Base-by-base conservation (phyloP, 2,113 vertebrate genomes). In the Neolamprologus kungweensis region DNA sequence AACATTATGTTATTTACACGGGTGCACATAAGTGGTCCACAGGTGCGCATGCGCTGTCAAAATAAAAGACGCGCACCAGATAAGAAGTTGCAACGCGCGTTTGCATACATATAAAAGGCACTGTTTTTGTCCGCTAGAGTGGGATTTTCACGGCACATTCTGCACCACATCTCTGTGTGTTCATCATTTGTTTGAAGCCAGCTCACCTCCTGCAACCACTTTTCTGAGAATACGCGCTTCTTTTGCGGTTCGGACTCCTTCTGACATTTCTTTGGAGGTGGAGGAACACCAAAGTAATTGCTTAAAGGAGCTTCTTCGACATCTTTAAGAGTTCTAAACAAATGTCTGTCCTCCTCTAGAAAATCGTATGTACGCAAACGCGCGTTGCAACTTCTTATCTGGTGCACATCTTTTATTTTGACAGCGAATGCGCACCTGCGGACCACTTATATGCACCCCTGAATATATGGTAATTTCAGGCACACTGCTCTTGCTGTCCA, bases 171-270 rank as follows among this genome's bases (percentile, higher is more conserved):
- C 26, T 17, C 55, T 31, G 14, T 2, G 26, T 0, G 1, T 58
- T 58, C 55, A 58, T 58, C 26, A 58, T 1, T 58, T 31, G 55
- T 58, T 58, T 31, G 57, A 58, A 58, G 57, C 3, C 57, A 58
- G 14, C 13, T 28, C 5, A 28, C 13, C 26, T 58, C 26, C 55
- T 58, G 7, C 26, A 31, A 58, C 55, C 55, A 58, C 26, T 4
- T 58, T 31, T 31, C 13, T 0, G 5, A 31, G 14, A 16, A 58
- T 58, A 3, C 2, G 1, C 0, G 1, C 55, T 58, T 58, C 14
- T 31, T 58, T 58, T 58, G 55, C 1, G 1, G 55, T 58, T 58
- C 0, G 5, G 26, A 58, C 7, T 58, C 54, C 12, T 55, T 28
- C 55, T 58, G 26, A 58, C 55, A 58, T 58, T 58, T 58, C 2